Conservation (phyloP, 2,888 invertebrate genomes). For the Danaus chrysippus region DNA sequence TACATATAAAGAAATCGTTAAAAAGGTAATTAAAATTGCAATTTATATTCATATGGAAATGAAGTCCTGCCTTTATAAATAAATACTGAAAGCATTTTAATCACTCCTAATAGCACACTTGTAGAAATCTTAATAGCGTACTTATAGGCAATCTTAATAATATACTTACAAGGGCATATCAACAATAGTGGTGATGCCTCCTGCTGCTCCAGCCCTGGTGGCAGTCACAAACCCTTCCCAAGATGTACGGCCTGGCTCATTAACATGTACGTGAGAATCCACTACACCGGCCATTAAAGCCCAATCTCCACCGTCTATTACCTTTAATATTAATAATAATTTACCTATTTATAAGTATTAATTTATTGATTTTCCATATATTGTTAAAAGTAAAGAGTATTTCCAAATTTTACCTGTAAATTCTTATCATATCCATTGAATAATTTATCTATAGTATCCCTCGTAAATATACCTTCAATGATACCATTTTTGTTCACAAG, state of each 20-base stretch:
- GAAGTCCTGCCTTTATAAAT: too few species aligned
- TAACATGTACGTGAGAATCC: conserved; percentile 86
- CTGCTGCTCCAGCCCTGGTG: conserved; percentile 84
- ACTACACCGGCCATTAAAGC: conserved; percentile 83
- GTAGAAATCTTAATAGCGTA: too few species aligned
- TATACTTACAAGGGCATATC: conserved; percentile 84
- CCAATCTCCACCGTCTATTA: conserved; percentile 59
- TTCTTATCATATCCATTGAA: conserved; percentile 34
- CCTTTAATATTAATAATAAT: conserved; percentile 33
- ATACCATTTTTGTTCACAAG: conserved; percentile 78
- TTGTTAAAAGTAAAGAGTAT: too few species aligned
- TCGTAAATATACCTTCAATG: conserved; percentile 74
- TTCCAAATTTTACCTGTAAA: conserved; percentile 24
- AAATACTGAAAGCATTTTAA: too few species aligned
- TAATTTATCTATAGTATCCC: conserved; percentile 60
- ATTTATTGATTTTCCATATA: background rate
- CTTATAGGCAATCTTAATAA: background rate
- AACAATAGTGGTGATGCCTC: conserved; percentile 84
- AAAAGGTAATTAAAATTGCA: too few species aligned
- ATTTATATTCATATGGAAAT: too few species aligned
- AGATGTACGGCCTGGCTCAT: conserved; percentile 84
- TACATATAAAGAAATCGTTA: too few species aligned
- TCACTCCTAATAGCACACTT: too few species aligned
- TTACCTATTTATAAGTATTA: background rate
- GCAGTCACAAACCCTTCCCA: conserved; percentile 86